These are phyloP conservation scores for Yponomeuta cagnagella DNA, from an alignment of 2,888 invertebrate species.

Conservation along the genomic window DNA sequence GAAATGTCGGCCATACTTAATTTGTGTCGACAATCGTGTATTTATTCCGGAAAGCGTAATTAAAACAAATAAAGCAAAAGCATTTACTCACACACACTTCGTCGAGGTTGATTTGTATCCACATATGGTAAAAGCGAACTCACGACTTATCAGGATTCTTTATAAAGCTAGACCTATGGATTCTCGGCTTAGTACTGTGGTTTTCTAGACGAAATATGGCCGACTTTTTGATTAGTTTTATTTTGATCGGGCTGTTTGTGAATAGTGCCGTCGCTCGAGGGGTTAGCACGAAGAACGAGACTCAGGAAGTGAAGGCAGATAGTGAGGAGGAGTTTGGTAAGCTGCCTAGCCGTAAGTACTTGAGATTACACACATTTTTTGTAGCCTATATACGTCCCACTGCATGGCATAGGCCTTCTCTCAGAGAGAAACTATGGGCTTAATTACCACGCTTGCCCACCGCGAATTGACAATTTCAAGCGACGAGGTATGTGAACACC, in stretches of 20 bases:
- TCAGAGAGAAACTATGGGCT: too few species aligned
- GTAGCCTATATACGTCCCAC: too few species aligned
- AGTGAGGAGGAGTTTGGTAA: constrained; percentile 33
- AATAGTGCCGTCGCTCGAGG: constrained; percentile 36
- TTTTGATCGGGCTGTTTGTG: constrained; percentile 23
- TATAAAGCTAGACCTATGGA: constrained; percentile 50
- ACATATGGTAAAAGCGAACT: constrained; percentile 43
- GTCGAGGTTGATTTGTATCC: constrained; percentile 38
- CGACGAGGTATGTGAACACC: too few species aligned
- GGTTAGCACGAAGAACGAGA: constrained; percentile 31
- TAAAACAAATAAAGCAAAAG: neutral
- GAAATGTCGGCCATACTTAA: too few species aligned
- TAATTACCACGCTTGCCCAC: too few species aligned
- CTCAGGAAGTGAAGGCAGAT: constrained; percentile 26
- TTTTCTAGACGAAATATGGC: constrained; percentile 31
- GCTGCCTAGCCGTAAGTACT: constrained; percentile 12
- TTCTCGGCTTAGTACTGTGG: constrained; percentile 39
- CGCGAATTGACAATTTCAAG: too few species aligned
- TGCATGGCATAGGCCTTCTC: too few species aligned
- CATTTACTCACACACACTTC: constrained; percentile 21
- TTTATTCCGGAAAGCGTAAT: neutral
- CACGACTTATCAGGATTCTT: constrained; percentile 37
- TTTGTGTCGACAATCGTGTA: neutral
- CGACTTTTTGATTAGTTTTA: constrained; percentile 31
- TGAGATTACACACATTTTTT: too few species aligned